Conservation (phyloP, 1,140 invertebrate genomes). For the Ericerus pela region DNA sequence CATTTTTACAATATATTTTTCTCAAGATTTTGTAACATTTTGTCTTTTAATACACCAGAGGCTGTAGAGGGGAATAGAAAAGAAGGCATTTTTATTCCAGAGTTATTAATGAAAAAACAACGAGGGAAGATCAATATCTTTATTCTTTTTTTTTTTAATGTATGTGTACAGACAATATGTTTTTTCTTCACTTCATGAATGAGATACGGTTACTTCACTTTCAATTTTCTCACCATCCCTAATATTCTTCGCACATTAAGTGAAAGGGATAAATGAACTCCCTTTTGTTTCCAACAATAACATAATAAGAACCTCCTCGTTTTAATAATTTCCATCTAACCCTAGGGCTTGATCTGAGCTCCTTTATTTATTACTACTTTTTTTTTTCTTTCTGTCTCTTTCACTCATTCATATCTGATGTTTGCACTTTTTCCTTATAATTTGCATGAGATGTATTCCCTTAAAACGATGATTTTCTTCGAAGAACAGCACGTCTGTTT, state of each 20-base stretch:
- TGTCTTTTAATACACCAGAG: not conserved
- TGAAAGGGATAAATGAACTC: slow-evolving; percentile 6
- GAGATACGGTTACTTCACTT: slow-evolving; percentile 3
- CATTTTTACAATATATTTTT: not conserved
- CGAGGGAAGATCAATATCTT: not conserved
- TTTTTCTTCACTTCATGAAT: not conserved
- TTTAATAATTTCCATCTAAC: slow-evolving; percentile 5
- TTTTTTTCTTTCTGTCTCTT: too few species aligned
- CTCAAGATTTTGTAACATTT: not conserved
- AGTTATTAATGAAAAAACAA: not conserved
- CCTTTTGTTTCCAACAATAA: slow-evolving; percentile 1
- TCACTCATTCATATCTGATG: too few species aligned
- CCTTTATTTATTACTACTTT: too few species aligned
- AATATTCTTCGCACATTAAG: not conserved
- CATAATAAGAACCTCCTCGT: slow-evolving; percentile 6
- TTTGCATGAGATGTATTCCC: too few species aligned
- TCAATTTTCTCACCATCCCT: slow-evolving; percentile 5
- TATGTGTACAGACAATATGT: not conserved
- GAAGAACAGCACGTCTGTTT: too few species aligned
- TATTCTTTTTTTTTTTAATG: not conserved
- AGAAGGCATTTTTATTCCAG: not conserved
- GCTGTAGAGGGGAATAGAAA: not conserved
- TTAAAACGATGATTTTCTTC: too few species aligned
- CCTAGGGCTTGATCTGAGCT: too few species aligned
- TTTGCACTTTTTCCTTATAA: too few species aligned